Evolutionary conservation across 2,888 invertebrate genomes (phyloP).

Genomic region (Pilophorus perplexus): DNA sequence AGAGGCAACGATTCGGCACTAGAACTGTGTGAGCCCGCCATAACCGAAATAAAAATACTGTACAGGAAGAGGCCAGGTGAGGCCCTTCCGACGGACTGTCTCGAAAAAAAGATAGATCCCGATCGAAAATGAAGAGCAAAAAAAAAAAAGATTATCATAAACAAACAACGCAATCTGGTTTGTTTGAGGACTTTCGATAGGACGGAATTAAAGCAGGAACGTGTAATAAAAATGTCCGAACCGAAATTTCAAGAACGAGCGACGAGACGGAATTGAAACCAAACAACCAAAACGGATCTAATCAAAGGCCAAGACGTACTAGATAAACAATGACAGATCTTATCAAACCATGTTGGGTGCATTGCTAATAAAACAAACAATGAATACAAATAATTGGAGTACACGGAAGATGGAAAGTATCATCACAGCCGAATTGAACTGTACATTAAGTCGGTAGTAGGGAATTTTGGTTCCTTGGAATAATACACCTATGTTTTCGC

Average conservation of each 20-base stretch:
- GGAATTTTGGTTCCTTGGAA: too few species aligned
- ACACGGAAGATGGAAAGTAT: too few species aligned
- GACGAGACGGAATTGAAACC: not conserved
- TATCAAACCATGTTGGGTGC: not conserved
- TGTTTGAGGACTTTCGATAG: not conserved
- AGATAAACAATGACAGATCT: not conserved
- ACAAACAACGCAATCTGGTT: conserved; percentile 4
- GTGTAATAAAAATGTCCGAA: too few species aligned
- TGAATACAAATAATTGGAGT: too few species aligned
- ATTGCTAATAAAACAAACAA: not conserved
- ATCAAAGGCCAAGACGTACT: conserved; percentile 12
- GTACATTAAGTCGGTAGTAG: too few species aligned
- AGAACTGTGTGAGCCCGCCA: conserved; percentile 19
- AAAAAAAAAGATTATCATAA: conserved; percentile 13
- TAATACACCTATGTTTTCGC: too few species aligned
- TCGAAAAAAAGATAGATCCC: too few species aligned
- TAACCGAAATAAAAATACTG: conserved; percentile 1
- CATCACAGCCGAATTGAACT: too few species aligned
- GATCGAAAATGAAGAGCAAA: too few species aligned
- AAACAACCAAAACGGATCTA: not conserved
- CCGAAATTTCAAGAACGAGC: not conserved
- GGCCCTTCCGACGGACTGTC: not conserved
- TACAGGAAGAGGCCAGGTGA: not conserved
- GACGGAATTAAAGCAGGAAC: not conserved
- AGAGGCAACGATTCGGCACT: conserved; percentile 34